Percentiles rank a stretch among this genome's conserved stretches.
phyloP scores from a whole-genome alignment of 2,888 invertebrate species.

The Drosophila phalerata region DNA sequence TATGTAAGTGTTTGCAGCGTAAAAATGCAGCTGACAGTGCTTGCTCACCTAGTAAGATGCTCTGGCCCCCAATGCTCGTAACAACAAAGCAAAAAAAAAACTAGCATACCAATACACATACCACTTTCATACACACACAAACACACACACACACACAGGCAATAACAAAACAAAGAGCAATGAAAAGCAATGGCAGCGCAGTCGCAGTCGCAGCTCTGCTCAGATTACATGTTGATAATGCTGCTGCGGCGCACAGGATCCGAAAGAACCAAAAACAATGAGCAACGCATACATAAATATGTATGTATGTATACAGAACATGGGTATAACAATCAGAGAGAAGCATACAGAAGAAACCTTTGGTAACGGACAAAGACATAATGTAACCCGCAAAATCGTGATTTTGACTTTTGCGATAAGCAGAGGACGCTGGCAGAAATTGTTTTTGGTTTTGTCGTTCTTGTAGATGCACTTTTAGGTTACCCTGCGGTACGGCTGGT shows the following conservation, averaged over 20 bases:
- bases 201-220: constrained; percentile 70
- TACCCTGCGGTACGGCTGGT: constrained; percentile 13
- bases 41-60: constrained; percentile 51
- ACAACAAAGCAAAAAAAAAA: constrained; percentile 29
- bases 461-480: constrained; percentile 37
- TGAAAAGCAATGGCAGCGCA: constrained; percentile 62
- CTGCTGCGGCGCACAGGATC: constrained; percentile 69
- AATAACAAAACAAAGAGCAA: constrained; percentile 47
- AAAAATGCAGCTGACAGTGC: constrained; percentile 69
- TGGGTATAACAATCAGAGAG: constrained; percentile 29
- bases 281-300: constrained; percentile 19
- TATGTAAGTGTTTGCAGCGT: constrained; percentile 20
- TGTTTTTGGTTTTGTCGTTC: constrained; percentile 25
- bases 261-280: constrained; percentile 46
- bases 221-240: constrained; percentile 73
- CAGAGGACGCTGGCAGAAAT: constrained; percentile 42
- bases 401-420: constrained; percentile 76
- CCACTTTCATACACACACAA: constrained; percentile 4
- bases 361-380: constrained; percentile 50
- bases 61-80: constrained; percentile 38
- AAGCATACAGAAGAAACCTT: constrained; percentile 21
- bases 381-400: constrained; percentile 66
- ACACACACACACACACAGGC: constrained; percentile 6
- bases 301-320: constrained; percentile 10
- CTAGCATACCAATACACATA: constrained; percentile 17